Conservation (phyloP, 2,797 vertebrate genomes). For the Taenioides sp. region DNA sequence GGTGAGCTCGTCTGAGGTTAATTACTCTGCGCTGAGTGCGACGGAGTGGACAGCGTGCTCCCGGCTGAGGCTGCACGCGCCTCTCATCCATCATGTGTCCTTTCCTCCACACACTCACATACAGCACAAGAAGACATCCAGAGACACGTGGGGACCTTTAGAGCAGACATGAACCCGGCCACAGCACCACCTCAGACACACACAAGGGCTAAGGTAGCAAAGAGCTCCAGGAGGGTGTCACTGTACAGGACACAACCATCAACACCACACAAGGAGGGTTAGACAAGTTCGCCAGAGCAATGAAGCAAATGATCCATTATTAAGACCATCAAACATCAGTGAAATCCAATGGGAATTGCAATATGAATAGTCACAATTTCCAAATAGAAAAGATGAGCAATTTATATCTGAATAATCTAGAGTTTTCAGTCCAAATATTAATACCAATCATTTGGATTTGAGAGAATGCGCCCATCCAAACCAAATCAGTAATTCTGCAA, state of each 20-base stretch:
- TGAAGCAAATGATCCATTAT: not conserved
- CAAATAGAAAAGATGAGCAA: no score
- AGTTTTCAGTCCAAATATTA: not conserved
- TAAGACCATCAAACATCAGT: not conserved
- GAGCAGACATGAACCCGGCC: slow-evolving; percentile 59
- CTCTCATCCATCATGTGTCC: slow-evolving; percentile 79
- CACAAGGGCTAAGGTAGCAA: not conserved
- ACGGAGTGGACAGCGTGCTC: slow-evolving; percentile 61
- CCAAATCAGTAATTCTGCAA: not conserved
- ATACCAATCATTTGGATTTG: not conserved
- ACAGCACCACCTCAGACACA: not conserved
- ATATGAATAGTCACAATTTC: no score
- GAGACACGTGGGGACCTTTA: slow-evolving; percentile 54
- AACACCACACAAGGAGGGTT: not conserved
- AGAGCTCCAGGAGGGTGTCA: not conserved
- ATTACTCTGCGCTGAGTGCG: slow-evolving; percentile 80
- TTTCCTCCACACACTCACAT: slow-evolving; percentile 51
- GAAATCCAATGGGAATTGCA: no score
- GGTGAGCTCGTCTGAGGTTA: slow-evolving; percentile 83
- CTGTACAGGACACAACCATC: not conserved
- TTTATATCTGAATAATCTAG: no score
- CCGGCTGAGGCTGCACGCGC: slow-evolving; percentile 69
- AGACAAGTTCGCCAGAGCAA: not conserved
- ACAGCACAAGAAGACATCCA: slow-evolving; percentile 49
- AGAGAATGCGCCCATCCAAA: not conserved